Evolutionary conservation across 2,113 vertebrate species (phyloP).

Genomic region (Gymnocephalus cernua): DNA sequence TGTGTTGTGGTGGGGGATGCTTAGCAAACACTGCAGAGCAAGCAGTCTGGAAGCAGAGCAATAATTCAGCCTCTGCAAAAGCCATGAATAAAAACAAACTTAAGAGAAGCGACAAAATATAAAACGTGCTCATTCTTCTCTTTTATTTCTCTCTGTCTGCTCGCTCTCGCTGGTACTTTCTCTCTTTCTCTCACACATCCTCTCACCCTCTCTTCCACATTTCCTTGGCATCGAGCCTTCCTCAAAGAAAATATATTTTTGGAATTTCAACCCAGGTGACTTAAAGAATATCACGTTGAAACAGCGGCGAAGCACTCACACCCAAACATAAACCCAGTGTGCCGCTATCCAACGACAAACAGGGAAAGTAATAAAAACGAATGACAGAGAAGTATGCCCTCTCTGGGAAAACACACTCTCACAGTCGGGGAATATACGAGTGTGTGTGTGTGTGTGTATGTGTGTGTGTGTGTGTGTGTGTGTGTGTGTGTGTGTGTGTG

Average conservation of each 20-base stretch:
- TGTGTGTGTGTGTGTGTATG: slow-evolving; percentile 1
- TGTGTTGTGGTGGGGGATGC: slow-evolving; percentile 2
- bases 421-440: slow-evolving; percentile 30
- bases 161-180: not conserved
- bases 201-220: slow-evolving; percentile 17
- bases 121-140: slow-evolving; percentile 41
- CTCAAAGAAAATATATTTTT: slow-evolving; percentile 16
- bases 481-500: slow-evolving; percentile 9
- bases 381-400: slow-evolving; percentile 35
- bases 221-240: slow-evolving; percentile 6
- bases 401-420: slow-evolving; percentile 9
- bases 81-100: slow-evolving; percentile 68
- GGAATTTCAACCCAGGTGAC: slow-evolving; percentile 1
- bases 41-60: slow-evolving; percentile 61
- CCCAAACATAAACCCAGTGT: not conserved
- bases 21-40: slow-evolving; percentile 66
- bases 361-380: slow-evolving; percentile 45
- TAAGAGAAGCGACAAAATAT: slow-evolving; percentile 54
- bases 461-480: not conserved
- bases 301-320: not conserved
- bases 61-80: slow-evolving; percentile 64
- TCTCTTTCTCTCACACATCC: not conserved
- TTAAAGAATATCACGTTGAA: slow-evolving; percentile 6
- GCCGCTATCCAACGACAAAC: not conserved
- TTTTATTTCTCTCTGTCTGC: slow-evolving; percentile 5